Evolutionary conservation across 2,113 vertebrate genomes (phyloP), one percentile per base, ranked within the genome.

Genomic region (Plecotus auritus): DNA sequence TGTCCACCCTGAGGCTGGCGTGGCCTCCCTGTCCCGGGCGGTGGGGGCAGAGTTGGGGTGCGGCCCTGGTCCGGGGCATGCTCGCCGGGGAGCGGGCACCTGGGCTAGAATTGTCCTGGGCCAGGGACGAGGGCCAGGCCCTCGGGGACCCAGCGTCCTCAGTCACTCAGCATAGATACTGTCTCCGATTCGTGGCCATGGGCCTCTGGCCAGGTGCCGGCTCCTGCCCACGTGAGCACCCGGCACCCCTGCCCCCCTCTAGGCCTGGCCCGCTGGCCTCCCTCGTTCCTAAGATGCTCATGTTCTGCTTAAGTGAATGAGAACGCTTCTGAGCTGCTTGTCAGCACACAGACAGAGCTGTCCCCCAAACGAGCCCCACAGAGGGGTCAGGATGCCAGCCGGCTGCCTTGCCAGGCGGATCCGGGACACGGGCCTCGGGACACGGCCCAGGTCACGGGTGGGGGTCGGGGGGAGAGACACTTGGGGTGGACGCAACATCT

Each of bases 351-450:
- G 6, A 10, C 9, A n/a, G 3, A 30, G 8, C 51, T 18, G 22
- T 0, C 5, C 42, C 40, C 13, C 23, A 37, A 18, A 2, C 0
- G 49, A 11, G 8, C 28, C 70, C 5, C 1, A 0, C 7, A 47
- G n/a, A 23, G 18, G 7, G 59, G 20, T 45, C 28, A 2, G 9
- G 45, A 17, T 35, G 30, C 9, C 0, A 3, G n/a, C 0, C 1
- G n/a, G 84, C 26, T 1, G 16, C 28, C 85, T 13, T 7, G 28
- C 26, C 3, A 5, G 11, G 42, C 42, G 1, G 35, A 20, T 9
- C 54, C 54, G 9, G 8, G 54, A 56, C 54, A 22, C 2, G 54
- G 20, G 5, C 42, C 35, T 22, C 5, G 0, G 70, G 17, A 7
- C 16, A 0, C 2, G 45, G n/a, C 18, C 26, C 23, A 5, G 76